phyloP scores from a whole-genome alignment of 2,797 vertebrate genomes.

The Petrocephalus sullivani region DNA sequence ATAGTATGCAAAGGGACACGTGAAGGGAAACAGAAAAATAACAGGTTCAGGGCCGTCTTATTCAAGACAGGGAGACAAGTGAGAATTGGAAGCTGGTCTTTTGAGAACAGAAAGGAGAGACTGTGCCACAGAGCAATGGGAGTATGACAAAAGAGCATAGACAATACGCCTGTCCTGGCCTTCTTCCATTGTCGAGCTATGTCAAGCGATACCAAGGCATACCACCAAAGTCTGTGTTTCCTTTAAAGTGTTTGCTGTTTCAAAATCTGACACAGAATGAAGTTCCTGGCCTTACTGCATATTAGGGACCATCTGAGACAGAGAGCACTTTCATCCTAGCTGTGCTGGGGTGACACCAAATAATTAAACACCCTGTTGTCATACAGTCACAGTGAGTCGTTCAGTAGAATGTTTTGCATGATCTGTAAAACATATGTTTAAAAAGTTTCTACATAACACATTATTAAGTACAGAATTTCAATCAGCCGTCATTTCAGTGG shows the following conservation, averaged over 20 bases:
- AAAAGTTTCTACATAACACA: not conserved
- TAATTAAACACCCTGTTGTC: not conserved
- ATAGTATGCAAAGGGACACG: not conserved
- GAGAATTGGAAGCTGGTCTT: conserved; percentile 24
- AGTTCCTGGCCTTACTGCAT: not conserved
- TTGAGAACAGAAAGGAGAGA: conserved; percentile 14
- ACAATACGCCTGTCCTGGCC: not conserved
- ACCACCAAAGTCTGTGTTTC: not conserved
- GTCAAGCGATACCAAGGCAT: not conserved
- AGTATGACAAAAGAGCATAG: conserved; percentile 4
- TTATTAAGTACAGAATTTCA: not conserved
- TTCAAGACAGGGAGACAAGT: conserved; percentile 9
- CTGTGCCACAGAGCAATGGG: not conserved
- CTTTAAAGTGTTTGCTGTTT: not conserved
- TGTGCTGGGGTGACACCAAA: not conserved
- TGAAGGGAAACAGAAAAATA: not conserved
- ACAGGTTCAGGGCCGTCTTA: not conserved
- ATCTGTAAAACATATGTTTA: not conserved
- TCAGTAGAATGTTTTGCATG: not conserved
- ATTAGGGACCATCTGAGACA: not conserved
- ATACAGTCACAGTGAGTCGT: not conserved
- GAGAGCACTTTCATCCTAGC: not conserved
- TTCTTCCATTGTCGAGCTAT: not conserved
- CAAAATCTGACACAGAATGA: not conserved
- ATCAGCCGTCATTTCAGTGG: not conserved